phyloP scores from a whole-genome alignment of 2,797 vertebrate species.

The Neosalanx taihuensis region DNA sequence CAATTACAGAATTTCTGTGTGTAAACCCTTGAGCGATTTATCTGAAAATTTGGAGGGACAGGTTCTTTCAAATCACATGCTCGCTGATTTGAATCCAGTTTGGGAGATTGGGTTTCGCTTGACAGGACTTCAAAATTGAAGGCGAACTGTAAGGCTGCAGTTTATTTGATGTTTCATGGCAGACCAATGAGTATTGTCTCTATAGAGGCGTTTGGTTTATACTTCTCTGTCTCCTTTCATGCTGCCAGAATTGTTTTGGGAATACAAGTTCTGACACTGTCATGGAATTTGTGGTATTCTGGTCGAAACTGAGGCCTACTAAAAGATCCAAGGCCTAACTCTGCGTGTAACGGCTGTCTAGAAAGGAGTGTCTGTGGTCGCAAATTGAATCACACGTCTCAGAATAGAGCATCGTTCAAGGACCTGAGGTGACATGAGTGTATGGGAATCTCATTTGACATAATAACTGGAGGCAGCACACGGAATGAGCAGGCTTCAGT shows the following conservation, averaged over 20 bases:
- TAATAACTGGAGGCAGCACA: neutral
- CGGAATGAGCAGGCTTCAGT: neutral
- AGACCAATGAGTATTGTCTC: neutral
- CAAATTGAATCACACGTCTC: neutral
- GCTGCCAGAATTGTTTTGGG: neutral
- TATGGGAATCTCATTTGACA: neutral
- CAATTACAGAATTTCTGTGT: constrained; percentile 23
- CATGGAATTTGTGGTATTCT: neutral
- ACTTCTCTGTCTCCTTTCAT: neutral
- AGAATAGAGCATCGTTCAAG: neutral
- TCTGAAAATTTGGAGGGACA: constrained; percentile 13
- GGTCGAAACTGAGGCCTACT: neutral
- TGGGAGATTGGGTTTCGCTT: neutral
- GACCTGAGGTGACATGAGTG: neutral
- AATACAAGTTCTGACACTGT: neutral
- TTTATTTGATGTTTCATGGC: neutral
- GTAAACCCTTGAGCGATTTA: constrained; percentile 26
- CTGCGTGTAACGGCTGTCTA: neutral
- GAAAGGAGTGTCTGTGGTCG: neutral
- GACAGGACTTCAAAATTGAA: neutral
- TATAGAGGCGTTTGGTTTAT: neutral
- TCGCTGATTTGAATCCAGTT: neutral
- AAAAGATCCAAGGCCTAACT: neutral
- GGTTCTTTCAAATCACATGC: neutral
- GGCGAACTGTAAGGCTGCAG: neutral